Base-by-base conservation (phyloP, 2,888 invertebrate genomes). In the Atherix ibis region DNA sequence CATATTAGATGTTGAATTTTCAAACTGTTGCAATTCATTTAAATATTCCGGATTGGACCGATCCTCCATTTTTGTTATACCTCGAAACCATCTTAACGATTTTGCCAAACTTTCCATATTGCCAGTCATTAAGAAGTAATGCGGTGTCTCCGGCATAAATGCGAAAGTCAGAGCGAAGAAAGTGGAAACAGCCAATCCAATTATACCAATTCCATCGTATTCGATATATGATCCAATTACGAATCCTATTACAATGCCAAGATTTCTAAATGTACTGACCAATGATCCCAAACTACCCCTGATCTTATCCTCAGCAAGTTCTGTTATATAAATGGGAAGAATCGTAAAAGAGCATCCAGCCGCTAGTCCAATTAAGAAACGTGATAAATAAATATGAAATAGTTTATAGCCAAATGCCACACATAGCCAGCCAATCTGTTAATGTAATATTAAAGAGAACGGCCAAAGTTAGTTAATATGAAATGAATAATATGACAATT, bases 51-150 rank as follows among this genome's bases (percentile, higher is more conserved):
- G 48, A 5, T 48, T 44, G 4, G 44, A 43, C 12, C 53, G 50
- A 18, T 56, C 50, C n/a, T 51, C 50, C 1, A 56, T 35, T 3
- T 48, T 46, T 1, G 58, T 49, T 8, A 56, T 51, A 10, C 54
- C 57, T 2, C 58, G 54, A 36, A 52, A 56, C 54, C 56, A 56
- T 18, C 56, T 46, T 28, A 56, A 29, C 0, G 58, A 54, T 25
- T 56, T 56, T 36, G 56, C 57, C 45, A 56, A 34, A 6, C 45
- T 35, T 2, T 41, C 12, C 4, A 46, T 34, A 28, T 57, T 43
- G 2, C 45, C 47, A 8, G 45, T 47, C 3, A 48, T 49, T 29
- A 49, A 25, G 36, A 46, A 53, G 30, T 47, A 52, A 18, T 50
- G 46, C 1, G 57, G 58, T 27, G 51, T 56, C 41, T 57, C 57